Evolutionary conservation across 2,888 invertebrate species (phyloP), one percentile per base, ranked within the genome.

Genomic region (Papilio demoleus): DNA sequence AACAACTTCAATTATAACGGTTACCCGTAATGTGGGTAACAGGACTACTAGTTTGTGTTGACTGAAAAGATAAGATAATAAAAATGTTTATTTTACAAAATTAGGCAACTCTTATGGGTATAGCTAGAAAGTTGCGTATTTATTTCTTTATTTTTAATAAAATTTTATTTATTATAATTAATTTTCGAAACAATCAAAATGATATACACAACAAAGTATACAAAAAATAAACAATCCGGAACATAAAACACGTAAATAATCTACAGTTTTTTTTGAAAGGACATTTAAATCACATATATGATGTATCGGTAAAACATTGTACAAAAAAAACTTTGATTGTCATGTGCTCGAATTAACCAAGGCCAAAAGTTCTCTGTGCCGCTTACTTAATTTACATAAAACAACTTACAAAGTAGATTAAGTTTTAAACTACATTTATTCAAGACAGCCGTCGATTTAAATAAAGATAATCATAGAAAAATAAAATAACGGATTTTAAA

Each of bases 311-410:
- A 62, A 62, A 62, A 62, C 45, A 27, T 3, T 31, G 4, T 45
- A 63, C 47, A 63, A 63, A 63, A 63, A 47, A 34, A 4, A 19
- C 36, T 31, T 34, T 17, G 24, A 4, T 9, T 64, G 22, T 38
- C 38, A n/a, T 45, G 53, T 56, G 53, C 24, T 31, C 6, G 31
- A 31, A 22, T 22, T 14, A 53, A 17, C 24, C 58, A 63, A 68
- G 68, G 68, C 63, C 17, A 64, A 68, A 68, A 36, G 63, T 58
- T 63, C 56, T 17, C 45, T 58, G 34, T 64, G 45, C 47, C 63
- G 38, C 36, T 63, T 47, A 64, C 45, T 24, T 47, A 8, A 64
- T 64, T 64, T 58, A 19, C 63, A 42, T 42, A 42, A 56, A 67
- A 67, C 67, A 61, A 59, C 24, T 66, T 47, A 66, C 24, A 53